Evolutionary conservation across 2,797 vertebrate species (phyloP).

Genomic region (Champsocephalus esox): DNA sequence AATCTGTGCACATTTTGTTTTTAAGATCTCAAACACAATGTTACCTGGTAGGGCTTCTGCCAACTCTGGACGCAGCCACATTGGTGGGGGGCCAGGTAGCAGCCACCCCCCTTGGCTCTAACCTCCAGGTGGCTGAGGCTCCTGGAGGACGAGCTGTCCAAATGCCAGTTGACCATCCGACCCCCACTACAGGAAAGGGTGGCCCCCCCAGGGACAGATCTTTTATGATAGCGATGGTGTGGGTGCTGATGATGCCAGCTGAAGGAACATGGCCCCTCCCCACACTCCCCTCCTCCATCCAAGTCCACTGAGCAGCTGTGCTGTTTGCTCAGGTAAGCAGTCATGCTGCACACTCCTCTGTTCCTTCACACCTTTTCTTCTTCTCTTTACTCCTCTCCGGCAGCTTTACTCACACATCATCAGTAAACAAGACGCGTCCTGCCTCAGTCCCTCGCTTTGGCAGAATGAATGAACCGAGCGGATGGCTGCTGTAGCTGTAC

Average conservation of each 20-base stretch:
- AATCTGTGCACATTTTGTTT: no score
- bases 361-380: constrained; percentile 33
- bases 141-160: constrained; percentile 80
- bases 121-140: constrained; percentile 79
- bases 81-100: constrained; percentile 84
- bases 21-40: background rate
- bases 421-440: constrained; percentile 48
- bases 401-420: constrained; percentile 22
- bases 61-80: constrained; percentile 87
- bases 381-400: constrained; percentile 32
- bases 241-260: constrained; percentile 82
- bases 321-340: constrained; percentile 86
- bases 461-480: constrained; percentile 57
- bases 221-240: constrained; percentile 52
- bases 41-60: constrained; percentile 86
- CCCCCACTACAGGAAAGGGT: constrained; percentile 81
- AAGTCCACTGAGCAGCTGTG: constrained; percentile 84
- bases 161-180: constrained; percentile 77
- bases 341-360: constrained; percentile 80
- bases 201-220: constrained; percentile 67
- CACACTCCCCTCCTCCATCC: constrained; percentile 68
- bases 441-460: constrained; percentile 51
- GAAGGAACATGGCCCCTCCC: constrained; percentile 83
- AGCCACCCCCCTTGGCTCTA: constrained; percentile 82
- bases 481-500: constrained; percentile 51